Percentiles rank a stretch among this genome's conserved stretches.
Conservation (phyloP, 2,113 vertebrate species). For the Rhagologus leucostigma region DNA sequence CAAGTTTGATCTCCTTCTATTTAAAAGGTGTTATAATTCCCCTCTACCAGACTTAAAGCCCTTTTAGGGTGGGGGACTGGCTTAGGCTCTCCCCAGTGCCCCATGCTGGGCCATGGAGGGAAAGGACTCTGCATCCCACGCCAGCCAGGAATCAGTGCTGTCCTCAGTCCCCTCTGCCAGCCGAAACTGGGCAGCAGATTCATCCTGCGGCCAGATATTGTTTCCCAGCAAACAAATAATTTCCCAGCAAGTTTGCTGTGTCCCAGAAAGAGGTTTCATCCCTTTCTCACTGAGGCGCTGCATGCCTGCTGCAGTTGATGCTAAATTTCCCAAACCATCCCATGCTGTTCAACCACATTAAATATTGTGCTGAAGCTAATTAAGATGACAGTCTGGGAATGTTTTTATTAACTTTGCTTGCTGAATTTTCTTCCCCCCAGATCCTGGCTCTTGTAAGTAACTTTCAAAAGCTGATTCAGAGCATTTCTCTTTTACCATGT, state of each 20-base stretch:
- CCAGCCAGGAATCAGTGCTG: background rate
- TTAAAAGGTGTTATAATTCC: background rate
- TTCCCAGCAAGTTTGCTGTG: slow-evolving; percentile 7
- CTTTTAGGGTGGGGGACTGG: background rate
- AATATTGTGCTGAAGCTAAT: slow-evolving; percentile 46
- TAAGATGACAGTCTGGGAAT: slow-evolving; percentile 39
- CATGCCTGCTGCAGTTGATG: background rate
- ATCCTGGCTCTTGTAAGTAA: background rate
- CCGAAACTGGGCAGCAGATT: background rate
- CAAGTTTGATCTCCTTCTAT: background rate
- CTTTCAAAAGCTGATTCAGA: background rate
- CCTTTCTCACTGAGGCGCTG: background rate
- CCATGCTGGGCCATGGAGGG: background rate
- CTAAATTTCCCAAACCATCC: slow-evolving; percentile 5
- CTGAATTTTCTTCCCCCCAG: background rate
- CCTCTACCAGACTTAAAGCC: background rate
- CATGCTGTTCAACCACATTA: slow-evolving; percentile 48
- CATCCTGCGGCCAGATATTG: background rate
- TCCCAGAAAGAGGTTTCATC: background rate
- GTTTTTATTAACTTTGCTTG: slow-evolving; percentile 32
- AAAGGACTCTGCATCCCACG: background rate
- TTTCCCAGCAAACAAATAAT: background rate
- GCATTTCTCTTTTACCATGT: background rate
- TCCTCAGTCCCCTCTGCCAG: background rate
- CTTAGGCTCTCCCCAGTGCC: background rate